These are phyloP conservation scores for Melanchra persicariae DNA, from an alignment of 2,888 invertebrate genomes.

Conservation along the genomic window DNA sequence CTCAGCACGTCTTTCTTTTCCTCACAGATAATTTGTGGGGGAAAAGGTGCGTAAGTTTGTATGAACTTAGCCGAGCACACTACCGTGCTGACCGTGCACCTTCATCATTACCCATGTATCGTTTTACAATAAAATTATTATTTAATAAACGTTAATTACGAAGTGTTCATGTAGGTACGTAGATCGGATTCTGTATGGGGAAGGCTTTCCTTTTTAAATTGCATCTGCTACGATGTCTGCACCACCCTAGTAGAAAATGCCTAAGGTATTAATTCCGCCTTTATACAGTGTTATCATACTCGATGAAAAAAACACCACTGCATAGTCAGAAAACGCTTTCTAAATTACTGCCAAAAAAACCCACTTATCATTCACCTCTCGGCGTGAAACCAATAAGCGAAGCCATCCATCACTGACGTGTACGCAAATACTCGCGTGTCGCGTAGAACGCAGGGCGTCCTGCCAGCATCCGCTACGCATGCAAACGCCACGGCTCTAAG, in stretches of 20 bases:
- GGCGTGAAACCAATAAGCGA: constrained; percentile 51
- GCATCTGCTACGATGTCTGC: too few species aligned
- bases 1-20: neutral
- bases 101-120: neutral
- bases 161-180: neutral
- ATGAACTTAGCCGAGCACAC: constrained; percentile 3
- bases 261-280: too few species aligned
- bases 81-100: neutral
- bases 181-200: neutral
- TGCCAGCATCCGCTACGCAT: constrained; percentile 19
- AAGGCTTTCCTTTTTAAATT: too few species aligned
- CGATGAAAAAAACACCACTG: too few species aligned
- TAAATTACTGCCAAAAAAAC: neutral
- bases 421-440: constrained; percentile 10
- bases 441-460: neutral
- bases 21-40: neutral
- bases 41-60: neutral
- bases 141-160: neutral
- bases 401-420: constrained; percentile 49
- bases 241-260: too few species aligned
- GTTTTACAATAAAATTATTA: constrained; percentile 8
- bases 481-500: neutral
- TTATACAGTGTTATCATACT: too few species aligned
- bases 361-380: constrained; percentile 16
- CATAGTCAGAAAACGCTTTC: neutral